A percentile compares a stretch with the other conserved stretches of the same genome.
Conservation (phyloP, 2,113 vertebrate species). For the Elaphurus davidianus region DNA sequence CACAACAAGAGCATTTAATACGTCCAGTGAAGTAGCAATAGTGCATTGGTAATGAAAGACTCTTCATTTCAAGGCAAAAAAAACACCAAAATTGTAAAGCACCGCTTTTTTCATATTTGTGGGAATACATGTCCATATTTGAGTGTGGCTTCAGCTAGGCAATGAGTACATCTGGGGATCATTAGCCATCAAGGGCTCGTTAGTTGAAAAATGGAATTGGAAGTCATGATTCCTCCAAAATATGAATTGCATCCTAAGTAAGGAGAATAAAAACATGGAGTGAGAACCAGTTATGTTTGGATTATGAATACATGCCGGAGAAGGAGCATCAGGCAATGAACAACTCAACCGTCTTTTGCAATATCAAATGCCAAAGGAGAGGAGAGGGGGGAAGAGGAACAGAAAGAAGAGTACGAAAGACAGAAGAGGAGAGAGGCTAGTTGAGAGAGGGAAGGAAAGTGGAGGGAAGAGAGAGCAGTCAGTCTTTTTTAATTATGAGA, state of each 20-base stretch:
- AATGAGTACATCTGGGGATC: neutral
- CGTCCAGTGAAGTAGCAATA: neutral
- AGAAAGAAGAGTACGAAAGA: neutral
- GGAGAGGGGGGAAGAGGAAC: fast-evolving
- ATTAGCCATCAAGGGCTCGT: neutral
- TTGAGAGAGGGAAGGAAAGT: fast-evolving
- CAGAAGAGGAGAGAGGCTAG: fast-evolving
- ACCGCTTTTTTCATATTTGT: neutral
- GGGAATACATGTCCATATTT: neutral
- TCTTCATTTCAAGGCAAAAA: neutral
- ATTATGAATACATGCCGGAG: neutral
- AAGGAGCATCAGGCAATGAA: neutral
- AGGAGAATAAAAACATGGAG: neutral
- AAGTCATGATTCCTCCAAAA: neutral
- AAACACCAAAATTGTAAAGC: neutral
- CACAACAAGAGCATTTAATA: neutral
- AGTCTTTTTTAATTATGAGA: slow-evolving; percentile 42
- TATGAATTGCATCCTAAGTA: neutral
- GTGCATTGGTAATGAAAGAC: neutral
- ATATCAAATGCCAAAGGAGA: neutral
- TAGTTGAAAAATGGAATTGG: neutral
- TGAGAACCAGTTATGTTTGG: neutral
- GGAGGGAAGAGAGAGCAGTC: neutral
- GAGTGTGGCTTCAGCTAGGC: neutral
- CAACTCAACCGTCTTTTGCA: slow-evolving; percentile 3